Conservation (phyloP, 2,888 invertebrate genomes). For the Furcula furcula region DNA sequence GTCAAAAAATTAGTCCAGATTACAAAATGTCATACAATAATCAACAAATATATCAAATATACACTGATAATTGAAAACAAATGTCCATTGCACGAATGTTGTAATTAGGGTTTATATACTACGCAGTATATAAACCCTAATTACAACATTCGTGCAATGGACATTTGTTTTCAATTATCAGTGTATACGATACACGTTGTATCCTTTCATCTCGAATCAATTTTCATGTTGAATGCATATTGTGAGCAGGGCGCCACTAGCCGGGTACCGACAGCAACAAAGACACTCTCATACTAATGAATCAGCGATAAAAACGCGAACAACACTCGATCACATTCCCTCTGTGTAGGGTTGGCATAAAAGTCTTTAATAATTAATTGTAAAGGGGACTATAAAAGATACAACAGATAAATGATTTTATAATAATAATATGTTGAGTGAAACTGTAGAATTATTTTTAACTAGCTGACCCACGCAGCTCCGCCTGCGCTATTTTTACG, state of each 20-base stretch:
- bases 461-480: too few relatives aligned
- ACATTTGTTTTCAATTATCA: slow-evolving; percentile 38
- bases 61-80: slow-evolving; percentile 38
- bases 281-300: slow-evolving; percentile 79
- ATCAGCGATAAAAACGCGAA: slow-evolving; percentile 77
- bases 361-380: too few relatives aligned
- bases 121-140: slow-evolving; percentile 15
- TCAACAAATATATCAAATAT: slow-evolving; percentile 34
- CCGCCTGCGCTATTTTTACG: too few relatives aligned
- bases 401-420: too few relatives aligned
- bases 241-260: slow-evolving; percentile 41
- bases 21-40: slow-evolving; percentile 58
- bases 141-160: slow-evolving; percentile 13
- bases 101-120: slow-evolving; percentile 21
- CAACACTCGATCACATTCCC: slow-evolving; percentile 72
- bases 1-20: slow-evolving; percentile 66
- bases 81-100: slow-evolving; percentile 11
- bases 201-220: slow-evolving; percentile 65
- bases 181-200: slow-evolving; percentile 34
- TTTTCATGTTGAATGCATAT: slow-evolving; percentile 61
- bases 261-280: slow-evolving; percentile 56
- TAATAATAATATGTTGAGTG: too few relatives aligned
- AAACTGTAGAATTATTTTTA: too few relatives aligned
- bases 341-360: slow-evolving; percentile 55
- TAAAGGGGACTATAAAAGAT: too few relatives aligned